These are phyloP conservation scores for Gymnoscopelus braueri DNA, from an alignment of 2,797 vertebrate species.

Conservation along the genomic window DNA sequence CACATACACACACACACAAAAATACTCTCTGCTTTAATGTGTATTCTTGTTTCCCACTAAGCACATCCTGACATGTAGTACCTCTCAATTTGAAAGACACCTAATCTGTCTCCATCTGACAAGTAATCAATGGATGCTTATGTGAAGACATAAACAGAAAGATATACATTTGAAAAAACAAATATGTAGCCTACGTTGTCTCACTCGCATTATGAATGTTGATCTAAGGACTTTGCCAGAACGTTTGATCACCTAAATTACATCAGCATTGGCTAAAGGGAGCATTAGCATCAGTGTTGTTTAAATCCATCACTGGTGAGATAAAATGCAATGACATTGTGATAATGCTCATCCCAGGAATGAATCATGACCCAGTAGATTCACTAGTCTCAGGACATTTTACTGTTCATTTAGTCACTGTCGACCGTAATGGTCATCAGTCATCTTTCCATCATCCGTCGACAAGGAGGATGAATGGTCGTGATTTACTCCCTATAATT, in stretches of 20 bases:
- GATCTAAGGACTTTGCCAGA: conserved; percentile 59
- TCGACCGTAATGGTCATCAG: conserved; percentile 32
- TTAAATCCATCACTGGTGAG: conserved; percentile 66
- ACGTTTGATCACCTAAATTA: conserved; percentile 66
- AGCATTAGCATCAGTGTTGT: conserved; percentile 58
- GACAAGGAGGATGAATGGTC: conserved; percentile 41
- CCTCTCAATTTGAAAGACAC: conserved; percentile 45
- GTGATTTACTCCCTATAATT: conserved; percentile 39
- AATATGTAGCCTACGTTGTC: conserved; percentile 49
- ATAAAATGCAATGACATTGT: conserved; percentile 53
- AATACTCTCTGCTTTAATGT: not conserved
- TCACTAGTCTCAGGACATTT: conserved; percentile 37
- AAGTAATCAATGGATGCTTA: conserved; percentile 67
- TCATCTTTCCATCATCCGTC: conserved; percentile 37
- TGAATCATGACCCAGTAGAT: conserved; percentile 58
- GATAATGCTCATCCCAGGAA: conserved; percentile 53
- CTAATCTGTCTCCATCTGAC: conserved; percentile 52
- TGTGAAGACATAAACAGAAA: conserved; percentile 57
- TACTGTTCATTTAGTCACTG: conserved; percentile 43
- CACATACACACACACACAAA: not conserved
- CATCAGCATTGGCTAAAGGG: conserved; percentile 54
- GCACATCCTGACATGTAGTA: too few species aligned
- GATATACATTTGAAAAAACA: conserved; percentile 57
- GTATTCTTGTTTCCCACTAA: too few species aligned
- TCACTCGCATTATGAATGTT: conserved; percentile 61